Percentiles rank a stretch among this genome's conserved stretches.
phyloP scores from a whole-genome alignment of 2,797 vertebrate genomes.

The Brotogeris chrysoptera region DNA sequence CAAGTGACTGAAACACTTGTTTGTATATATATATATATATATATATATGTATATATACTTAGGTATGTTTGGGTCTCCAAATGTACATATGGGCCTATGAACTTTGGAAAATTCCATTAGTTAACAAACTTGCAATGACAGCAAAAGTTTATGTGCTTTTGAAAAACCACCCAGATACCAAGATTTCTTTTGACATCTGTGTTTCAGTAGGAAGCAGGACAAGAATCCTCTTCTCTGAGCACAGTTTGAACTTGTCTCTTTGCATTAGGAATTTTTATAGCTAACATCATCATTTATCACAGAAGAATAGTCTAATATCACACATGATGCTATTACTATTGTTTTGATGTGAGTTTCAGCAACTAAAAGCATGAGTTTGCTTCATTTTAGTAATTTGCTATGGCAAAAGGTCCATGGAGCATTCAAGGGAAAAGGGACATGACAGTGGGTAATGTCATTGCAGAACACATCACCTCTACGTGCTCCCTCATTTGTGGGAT shows the following conservation, averaged over 20 bases:
- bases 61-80: background rate
- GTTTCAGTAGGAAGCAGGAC: background rate
- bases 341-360: background rate
- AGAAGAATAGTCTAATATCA: background rate
- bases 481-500: background rate
- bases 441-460: background rate
- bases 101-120: background rate
- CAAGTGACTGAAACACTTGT: background rate
- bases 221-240: background rate
- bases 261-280: background rate
- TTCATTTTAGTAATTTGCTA: background rate
- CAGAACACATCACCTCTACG: background rate
- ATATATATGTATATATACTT: background rate
- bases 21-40: rapidly evolving
- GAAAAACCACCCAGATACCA: background rate
- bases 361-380: background rate
- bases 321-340: background rate
- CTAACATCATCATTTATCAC: background rate
- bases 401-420: slow-evolving; percentile 15
- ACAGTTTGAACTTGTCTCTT: background rate
- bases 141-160: background rate
- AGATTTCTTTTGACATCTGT: background rate
- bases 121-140: background rate
- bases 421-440: background rate
- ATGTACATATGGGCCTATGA: background rate